phyloP scores from a whole-genome alignment of 2,797 vertebrate species.

The Tadarida brasiliensis region DNA sequence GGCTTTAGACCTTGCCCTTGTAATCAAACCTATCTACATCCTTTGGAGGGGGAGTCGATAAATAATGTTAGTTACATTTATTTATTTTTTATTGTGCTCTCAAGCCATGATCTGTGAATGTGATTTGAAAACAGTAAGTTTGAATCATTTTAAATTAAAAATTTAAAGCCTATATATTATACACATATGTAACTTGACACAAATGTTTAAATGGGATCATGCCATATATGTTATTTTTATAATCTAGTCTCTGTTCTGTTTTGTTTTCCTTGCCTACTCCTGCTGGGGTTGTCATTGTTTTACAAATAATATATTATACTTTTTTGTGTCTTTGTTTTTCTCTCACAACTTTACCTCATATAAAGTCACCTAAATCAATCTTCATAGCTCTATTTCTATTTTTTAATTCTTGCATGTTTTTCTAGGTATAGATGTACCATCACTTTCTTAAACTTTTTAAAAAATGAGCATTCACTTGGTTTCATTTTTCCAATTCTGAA shows the following conservation, averaged over 20 bases:
- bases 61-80: constrained; percentile 16
- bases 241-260: background rate
- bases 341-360: background rate
- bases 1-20: background rate
- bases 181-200: background rate
- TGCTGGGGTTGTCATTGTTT: constrained; percentile 20
- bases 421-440: background rate
- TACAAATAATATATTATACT: background rate
- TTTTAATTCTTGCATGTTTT: background rate
- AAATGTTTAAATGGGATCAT: background rate
- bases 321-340: constrained; percentile 29
- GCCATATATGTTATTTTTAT: background rate
- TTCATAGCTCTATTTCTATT: constrained; percentile 23
- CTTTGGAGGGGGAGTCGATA: background rate
- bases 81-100: constrained; percentile 26
- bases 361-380: background rate
- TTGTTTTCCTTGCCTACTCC: background rate
- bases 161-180: background rate
- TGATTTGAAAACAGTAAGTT: background rate
- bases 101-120: background rate
- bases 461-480: background rate
- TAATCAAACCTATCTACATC: background rate
- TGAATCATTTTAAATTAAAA: constrained; percentile 31
- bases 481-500: background rate
- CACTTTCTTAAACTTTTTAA: background rate